phyloP scores from a whole-genome alignment of 2,888 invertebrate genomes.

The Ichneumon xanthorius region DNA sequence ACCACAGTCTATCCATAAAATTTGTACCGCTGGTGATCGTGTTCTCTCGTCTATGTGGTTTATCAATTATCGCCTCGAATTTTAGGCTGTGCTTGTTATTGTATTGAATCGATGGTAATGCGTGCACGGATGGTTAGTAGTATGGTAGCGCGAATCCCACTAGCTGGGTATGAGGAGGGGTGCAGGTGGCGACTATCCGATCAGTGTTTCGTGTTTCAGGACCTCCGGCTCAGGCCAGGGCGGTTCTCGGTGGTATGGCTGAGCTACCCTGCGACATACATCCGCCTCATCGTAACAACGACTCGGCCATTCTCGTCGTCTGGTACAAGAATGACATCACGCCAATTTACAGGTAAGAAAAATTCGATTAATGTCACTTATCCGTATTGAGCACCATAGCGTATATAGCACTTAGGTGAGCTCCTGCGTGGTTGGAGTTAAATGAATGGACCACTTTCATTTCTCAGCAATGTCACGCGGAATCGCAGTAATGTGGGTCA shows the following conservation, averaged over 20 bases:
- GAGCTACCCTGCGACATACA: slow-evolving; percentile 95
- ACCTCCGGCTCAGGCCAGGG: slow-evolving; percentile 88
- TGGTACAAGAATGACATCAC: slow-evolving; percentile 96
- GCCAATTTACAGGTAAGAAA: slow-evolving; percentile 94
- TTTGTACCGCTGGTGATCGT: slow-evolving; percentile 20
- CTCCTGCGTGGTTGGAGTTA: too few relatives aligned
- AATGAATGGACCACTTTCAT: too few relatives aligned
- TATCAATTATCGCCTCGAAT: slow-evolving; percentile 31
- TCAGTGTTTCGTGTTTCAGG: slow-evolving; percentile 85
- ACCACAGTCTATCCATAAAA: slow-evolving; percentile 8
- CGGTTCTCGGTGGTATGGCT: slow-evolving; percentile 92
- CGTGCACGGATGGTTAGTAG: slow-evolving; percentile 66
- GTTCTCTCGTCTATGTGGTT: slow-evolving; percentile 17
- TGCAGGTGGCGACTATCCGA: slow-evolving; percentile 78
- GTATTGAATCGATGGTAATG: slow-evolving; percentile 17
- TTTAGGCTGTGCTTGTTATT: slow-evolving; percentile 14
- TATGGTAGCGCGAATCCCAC: slow-evolving; percentile 69
- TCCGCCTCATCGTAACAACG: slow-evolving; percentile 89
- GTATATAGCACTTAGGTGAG: not conserved
- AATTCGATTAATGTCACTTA: not conserved
- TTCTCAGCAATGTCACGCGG: too few relatives aligned
- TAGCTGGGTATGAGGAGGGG: slow-evolving; percentile 67
- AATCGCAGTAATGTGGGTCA: not conserved
- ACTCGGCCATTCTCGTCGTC: slow-evolving; percentile 93
- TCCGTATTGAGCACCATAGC: not conserved